phyloP scores from a whole-genome alignment of 1,140 invertebrate genomes.

The Calliopsis andreniformis region DNA sequence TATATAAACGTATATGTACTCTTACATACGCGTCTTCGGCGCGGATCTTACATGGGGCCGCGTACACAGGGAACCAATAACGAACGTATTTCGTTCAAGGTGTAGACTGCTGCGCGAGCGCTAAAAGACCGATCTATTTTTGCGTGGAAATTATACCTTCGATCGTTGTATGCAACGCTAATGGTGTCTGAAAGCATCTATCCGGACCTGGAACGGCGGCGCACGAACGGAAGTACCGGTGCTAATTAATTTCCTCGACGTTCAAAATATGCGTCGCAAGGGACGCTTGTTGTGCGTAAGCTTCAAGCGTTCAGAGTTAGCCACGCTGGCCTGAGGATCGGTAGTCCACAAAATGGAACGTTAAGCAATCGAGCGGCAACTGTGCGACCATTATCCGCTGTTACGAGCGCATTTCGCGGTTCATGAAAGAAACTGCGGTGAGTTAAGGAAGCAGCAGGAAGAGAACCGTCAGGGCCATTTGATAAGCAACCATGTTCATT shows the following conservation, averaged over 20 bases:
- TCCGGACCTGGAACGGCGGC: too few species aligned
- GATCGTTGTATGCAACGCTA: background rate
- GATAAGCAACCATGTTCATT: constrained; percentile 69
- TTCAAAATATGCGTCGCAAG: background rate
- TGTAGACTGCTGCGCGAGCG: background rate
- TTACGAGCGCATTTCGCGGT: constrained; percentile 56
- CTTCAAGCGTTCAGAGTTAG: background rate
- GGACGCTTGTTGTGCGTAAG: background rate
- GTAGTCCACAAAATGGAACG: constrained; percentile 26
- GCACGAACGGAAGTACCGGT: background rate
- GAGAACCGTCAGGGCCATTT: constrained; percentile 69
- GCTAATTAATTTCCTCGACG: background rate
- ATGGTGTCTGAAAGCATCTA: background rate
- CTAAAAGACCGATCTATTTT: constrained; percentile 6
- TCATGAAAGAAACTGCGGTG: constrained; percentile 52
- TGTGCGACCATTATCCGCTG: constrained; percentile 42
- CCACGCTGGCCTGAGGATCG: background rate
- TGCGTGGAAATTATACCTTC: background rate
- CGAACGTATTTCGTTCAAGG: constrained; percentile 53
- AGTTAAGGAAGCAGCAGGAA: constrained; percentile 63
- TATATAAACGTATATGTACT: constrained; percentile 33
- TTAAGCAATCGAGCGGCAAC: constrained; percentile 45
- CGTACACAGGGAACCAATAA: constrained; percentile 63
- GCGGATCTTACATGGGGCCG: constrained; percentile 48
- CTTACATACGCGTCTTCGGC: constrained; percentile 41